phyloP scores from a whole-genome alignment of 2,888 invertebrate species.

The Apantesis nais region DNA sequence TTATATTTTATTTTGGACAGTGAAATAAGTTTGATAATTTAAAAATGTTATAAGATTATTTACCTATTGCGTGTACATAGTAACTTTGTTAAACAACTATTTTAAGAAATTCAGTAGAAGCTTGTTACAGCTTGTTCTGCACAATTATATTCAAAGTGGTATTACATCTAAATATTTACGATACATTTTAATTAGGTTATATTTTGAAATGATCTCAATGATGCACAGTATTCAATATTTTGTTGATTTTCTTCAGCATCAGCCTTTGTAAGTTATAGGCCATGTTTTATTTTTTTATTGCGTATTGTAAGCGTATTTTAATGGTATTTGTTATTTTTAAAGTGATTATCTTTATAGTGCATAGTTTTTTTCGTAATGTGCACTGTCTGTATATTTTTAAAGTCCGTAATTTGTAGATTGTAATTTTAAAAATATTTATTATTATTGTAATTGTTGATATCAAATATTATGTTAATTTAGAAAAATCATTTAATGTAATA shows the following conservation, averaged over 20 bases:
- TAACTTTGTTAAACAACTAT: background rate
- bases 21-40: background rate
- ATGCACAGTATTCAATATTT: constrained; percentile 73
- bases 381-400: constrained; percentile 33
- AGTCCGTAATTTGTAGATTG: constrained; percentile 32
- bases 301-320: constrained; percentile 13
- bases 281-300: constrained; percentile 38
- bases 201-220: constrained; percentile 72
- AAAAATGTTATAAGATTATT: background rate
- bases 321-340: constrained; percentile 11
- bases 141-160: constrained; percentile 2
- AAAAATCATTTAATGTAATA: constrained; percentile 32
- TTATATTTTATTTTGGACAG: background rate
- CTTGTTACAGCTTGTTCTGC: constrained; percentile 8
- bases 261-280: constrained; percentile 32
- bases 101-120: constrained; percentile 2
- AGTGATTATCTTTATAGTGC: constrained; percentile 15
- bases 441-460: constrained; percentile 45
- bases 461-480: constrained; percentile 35
- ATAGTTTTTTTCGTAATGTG: constrained; percentile 21
- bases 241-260: constrained; percentile 35
- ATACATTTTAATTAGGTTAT: constrained; percentile 34
- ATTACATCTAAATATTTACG: background rate
- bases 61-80: background rate
- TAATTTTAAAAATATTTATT: constrained; percentile 43